Evolutionary conservation across 2,888 invertebrate species (phyloP), one percentile per base, ranked within the genome.

Genomic region (Suillia variegata): DNA sequence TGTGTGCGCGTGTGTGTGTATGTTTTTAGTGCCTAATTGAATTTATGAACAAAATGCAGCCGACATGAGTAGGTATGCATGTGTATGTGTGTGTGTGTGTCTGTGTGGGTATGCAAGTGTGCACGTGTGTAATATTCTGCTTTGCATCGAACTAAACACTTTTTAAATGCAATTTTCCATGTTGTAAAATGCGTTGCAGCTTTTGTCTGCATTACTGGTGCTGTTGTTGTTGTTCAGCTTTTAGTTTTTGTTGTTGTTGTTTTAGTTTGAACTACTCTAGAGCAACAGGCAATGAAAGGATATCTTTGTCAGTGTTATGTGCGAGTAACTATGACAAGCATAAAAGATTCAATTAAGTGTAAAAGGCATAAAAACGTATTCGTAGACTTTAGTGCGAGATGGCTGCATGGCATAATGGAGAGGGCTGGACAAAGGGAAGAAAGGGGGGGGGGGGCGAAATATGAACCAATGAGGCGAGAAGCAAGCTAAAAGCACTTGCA

Each of bases 341-440:
- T 59, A 65, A 64, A 67, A 64, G 61, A 61, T 65, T 67, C 67
- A 67, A 67, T 67, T 67, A 65, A 65, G 67, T 62, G 65, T 67
- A 63, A 67, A 67, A 61, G 67, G 64, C 62, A 65, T 26, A 26
- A 26, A 26, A 26, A 26, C 26, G n/a, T n/a, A n/a, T n/a, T n/a
- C n/a, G n/a, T n/a, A n/a, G n/a, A n/a, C n/a, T n/a, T n/a, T n/a
- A n/a, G n/a, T n/a, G n/a, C n/a, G n/a, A n/a, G n/a, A n/a, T n/a
- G n/a, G n/a, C n/a, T n/a, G n/a, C n/a, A n/a, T n/a, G n/a, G n/a
- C n/a, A n/a, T n/a, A n/a, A n/a, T n/a, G n/a, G n/a, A n/a, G n/a
- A n/a, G n/a, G n/a, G n/a, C n/a, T n/a, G n/a, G n/a, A n/a, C n/a
- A n/a, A n/a, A n/a, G n/a, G n/a, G n/a, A n/a, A n/a, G n/a, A n/a